These are phyloP conservation scores for Lophius americanus DNA, from an alignment of 2,797 vertebrate species.

Conservation along the genomic window DNA sequence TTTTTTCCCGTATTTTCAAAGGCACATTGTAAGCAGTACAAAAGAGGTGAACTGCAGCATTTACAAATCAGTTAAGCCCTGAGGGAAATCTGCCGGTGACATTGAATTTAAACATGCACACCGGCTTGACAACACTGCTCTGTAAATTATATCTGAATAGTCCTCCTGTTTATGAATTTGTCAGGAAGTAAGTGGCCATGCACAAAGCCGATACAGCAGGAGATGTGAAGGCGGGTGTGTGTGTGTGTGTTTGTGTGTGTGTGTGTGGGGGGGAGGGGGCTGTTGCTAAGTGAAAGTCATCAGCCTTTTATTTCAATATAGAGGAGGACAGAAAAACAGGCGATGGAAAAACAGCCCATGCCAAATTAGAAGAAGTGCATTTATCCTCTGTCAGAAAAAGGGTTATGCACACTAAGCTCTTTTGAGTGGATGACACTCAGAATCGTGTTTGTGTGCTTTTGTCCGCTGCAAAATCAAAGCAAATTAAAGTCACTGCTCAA, in stretches of 20 bases:
- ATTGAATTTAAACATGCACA: constrained; percentile 79
- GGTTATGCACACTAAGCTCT: constrained; percentile 68
- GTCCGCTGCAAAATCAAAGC: constrained; percentile 65
- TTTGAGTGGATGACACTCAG: constrained; percentile 60
- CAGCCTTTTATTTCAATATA: constrained; percentile 55
- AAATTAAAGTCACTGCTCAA: constrained; percentile 62
- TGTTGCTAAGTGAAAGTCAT: constrained; percentile 31
- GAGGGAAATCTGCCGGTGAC: constrained; percentile 74
- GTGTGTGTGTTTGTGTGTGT: too few species aligned
- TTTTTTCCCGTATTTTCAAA: constrained; percentile 72
- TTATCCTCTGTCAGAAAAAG: constrained; percentile 63
- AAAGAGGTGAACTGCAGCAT: constrained; percentile 70
- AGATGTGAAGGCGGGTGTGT: constrained; percentile 4
- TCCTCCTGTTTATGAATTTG: constrained; percentile 36
- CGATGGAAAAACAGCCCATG: constrained; percentile 47
- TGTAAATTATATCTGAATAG: constrained; percentile 65
- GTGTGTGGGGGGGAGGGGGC: constrained; percentile 7
- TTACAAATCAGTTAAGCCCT: constrained; percentile 75
- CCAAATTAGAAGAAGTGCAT: constrained; percentile 43
- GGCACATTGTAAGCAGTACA: constrained; percentile 76
- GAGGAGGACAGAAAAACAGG: constrained; percentile 30
- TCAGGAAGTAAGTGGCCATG: constrained; percentile 47
- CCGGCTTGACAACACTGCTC: constrained; percentile 46
- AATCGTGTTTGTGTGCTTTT: constrained; percentile 45
- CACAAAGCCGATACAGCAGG: constrained; percentile 24